phyloP scores from a whole-genome alignment of 2,113 vertebrate genomes.

The Vulpes ferrilata region DNA sequence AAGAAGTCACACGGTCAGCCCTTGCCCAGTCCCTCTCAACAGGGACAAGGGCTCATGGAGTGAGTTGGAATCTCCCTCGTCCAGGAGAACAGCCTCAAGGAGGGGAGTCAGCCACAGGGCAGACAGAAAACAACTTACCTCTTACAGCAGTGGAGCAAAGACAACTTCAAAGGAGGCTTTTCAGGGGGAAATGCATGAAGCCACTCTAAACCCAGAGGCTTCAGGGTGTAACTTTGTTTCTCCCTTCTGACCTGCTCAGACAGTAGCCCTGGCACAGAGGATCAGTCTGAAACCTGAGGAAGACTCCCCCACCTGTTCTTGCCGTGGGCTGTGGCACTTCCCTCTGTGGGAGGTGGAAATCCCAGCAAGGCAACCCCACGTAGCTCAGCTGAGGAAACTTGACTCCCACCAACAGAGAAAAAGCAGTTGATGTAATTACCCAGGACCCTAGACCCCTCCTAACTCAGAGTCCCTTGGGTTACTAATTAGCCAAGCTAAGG shows the following conservation, averaged over 20 bases:
- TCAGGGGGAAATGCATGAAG: background rate
- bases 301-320: background rate
- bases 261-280: background rate
- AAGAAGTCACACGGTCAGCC: background rate
- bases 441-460: background rate
- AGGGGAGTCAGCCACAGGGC: background rate
- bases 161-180: background rate
- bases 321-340: fast-evolving
- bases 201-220: background rate
- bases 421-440: background rate
- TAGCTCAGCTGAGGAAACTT: background rate
- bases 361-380: background rate
- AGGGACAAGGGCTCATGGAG: fast-evolving
- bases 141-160: background rate
- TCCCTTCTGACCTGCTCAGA: background rate
- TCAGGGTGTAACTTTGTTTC: background rate
- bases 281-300: background rate
- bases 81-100: background rate
- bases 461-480: background rate
- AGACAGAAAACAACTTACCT: background rate
- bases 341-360: background rate
- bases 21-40: background rate
- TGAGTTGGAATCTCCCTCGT: background rate
- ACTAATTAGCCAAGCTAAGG: too few species aligned
- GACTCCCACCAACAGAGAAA: background rate